Percentiles rank a stretch among this genome's conserved stretches.
phyloP scores from a whole-genome alignment of 2,113 vertebrate genomes.

The Cebidichthys violaceus region DNA sequence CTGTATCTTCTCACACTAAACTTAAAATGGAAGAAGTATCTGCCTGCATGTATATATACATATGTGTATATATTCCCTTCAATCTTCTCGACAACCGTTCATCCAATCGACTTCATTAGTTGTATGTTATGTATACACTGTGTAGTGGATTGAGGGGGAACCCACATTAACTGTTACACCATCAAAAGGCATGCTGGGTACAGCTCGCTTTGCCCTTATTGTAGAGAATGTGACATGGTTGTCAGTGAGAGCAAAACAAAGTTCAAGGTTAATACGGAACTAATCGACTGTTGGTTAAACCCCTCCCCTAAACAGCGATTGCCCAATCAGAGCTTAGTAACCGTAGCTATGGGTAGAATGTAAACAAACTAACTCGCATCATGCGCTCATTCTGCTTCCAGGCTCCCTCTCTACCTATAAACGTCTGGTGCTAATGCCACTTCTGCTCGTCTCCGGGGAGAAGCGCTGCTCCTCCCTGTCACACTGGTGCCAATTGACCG shows the following conservation, averaged over 20 bases:
- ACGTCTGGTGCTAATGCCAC: conserved; percentile 9
- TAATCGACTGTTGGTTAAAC: not conserved
- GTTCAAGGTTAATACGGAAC: not conserved
- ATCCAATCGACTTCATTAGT: not conserved
- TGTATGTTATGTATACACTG: not conserved
- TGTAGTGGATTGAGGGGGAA: not conserved
- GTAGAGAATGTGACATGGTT: not conserved
- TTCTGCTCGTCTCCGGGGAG: conserved; percentile 32
- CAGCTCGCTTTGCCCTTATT: not conserved
- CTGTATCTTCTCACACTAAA: not conserved
- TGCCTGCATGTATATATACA: not conserved
- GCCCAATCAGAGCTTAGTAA: not conserved
- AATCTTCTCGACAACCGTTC: not conserved
- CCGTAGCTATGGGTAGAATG: not conserved
- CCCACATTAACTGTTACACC: not conserved
- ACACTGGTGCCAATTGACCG: conserved; percentile 74
- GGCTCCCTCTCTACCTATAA: not conserved
- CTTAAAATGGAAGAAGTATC: not conserved
- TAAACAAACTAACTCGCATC: not conserved
- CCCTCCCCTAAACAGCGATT: not conserved
- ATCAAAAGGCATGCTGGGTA: no score
- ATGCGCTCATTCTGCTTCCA: not conserved
- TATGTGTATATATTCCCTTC: not conserved
- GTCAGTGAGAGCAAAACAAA: not conserved
- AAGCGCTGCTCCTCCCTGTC: conserved; percentile 47